Evolutionary conservation across 2,797 vertebrate genomes (phyloP).

Genomic region (Loris lydekkerianus): DNA sequence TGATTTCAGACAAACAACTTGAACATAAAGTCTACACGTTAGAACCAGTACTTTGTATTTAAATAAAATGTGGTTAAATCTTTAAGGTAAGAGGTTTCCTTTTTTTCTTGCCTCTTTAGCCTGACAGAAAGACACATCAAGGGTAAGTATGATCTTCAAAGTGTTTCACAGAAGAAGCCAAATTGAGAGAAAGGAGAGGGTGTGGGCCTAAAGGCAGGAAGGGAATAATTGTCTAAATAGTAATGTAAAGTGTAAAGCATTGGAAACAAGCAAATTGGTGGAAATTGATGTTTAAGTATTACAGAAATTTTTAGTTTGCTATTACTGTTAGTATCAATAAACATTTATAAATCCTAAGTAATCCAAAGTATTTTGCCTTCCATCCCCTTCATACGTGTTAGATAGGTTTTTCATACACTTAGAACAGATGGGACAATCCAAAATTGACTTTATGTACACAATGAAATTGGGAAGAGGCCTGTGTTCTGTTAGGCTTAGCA

Average conservation of each 20-base stretch:
- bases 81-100: constrained; percentile 79
- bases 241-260: background rate
- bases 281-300: constrained; percentile 35
- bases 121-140: constrained; percentile 74
- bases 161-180: constrained; percentile 65
- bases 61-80: constrained; percentile 82
- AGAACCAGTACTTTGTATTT: constrained; percentile 79
- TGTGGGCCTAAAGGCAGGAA: constrained; percentile 68
- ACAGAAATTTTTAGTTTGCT: constrained; percentile 50
- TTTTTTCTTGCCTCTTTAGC: constrained; percentile 77
- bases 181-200: constrained; percentile 67
- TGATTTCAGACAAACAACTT: constrained; percentile 77
- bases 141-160: constrained; percentile 78
- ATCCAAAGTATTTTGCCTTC: background rate
- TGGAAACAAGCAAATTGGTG: background rate
- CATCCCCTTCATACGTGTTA: background rate
- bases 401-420: background rate
- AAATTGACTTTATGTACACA: background rate
- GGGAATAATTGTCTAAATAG: constrained; percentile 57
- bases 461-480: background rate
- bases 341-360: background rate
- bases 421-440: background rate
- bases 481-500: background rate
- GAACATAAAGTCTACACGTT: constrained; percentile 72
- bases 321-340: constrained; percentile 18